Conservation (phyloP, 2,888 invertebrate species). For the Monoplex corrugatus region DNA sequence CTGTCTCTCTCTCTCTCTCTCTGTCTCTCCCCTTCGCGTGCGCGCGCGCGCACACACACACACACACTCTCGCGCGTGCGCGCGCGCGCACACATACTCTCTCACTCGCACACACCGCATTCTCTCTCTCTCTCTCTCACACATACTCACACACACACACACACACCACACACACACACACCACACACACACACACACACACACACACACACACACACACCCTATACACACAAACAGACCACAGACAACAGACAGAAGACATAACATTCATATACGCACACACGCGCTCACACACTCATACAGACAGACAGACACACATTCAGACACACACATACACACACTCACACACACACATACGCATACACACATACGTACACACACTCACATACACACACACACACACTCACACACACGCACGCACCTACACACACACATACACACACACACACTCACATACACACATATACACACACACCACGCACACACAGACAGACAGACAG, state of each 20-base stretch:
- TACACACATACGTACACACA: not conserved
- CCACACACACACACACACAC: slow-evolving; percentile 9
- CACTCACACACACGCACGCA: slow-evolving; percentile 22
- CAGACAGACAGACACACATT: slow-evolving; percentile 6
- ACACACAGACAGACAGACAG: not conserved
- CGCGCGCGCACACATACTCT: not conserved
- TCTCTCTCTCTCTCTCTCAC: slow-evolving; percentile 20
- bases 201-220: slow-evolving; percentile 17
- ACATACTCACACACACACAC: too few relatives aligned
- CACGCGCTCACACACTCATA: not conserved
- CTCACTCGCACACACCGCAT: slow-evolving; percentile 22
- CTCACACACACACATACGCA: not conserved
- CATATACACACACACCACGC: slow-evolving; percentile 3
- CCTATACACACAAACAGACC: not conserved
- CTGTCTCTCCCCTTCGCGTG: too few relatives aligned
- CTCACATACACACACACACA: slow-evolving; percentile 13
- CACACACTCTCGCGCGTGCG: not conserved
- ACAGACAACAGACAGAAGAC: not conserved
- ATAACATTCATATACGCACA: not conserved
- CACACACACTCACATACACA: slow-evolving; percentile 12
- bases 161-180: too few relatives aligned
- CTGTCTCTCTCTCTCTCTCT: too few relatives aligned
- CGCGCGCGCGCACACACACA: not conserved
- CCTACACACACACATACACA: slow-evolving; percentile 14
- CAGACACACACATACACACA: slow-evolving; percentile 3